Evolutionary conservation across 2,113 vertebrate genomes (phyloP).

Genomic region (Odontophorus gujanensis): DNA sequence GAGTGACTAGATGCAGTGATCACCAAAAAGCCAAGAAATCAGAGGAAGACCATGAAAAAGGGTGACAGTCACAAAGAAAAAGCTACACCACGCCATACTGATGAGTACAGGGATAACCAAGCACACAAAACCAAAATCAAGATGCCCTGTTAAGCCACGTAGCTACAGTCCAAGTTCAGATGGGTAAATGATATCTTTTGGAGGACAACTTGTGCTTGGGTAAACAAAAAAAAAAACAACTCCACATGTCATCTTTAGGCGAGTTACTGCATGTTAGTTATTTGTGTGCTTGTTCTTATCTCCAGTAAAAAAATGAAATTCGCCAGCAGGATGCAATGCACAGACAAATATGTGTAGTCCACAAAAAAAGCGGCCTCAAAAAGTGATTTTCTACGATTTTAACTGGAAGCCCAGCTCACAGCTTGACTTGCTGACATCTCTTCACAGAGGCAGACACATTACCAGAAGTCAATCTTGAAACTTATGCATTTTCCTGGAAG

Average conservation of each 20-base stretch:
- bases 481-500: background rate
- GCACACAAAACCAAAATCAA: background rate
- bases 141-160: background rate
- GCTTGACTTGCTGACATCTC: background rate
- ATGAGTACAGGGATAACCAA: background rate
- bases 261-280: background rate
- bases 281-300: background rate
- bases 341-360: background rate
- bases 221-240: background rate
- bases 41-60: background rate
- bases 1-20: background rate
- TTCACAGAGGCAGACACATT: background rate
- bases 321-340: background rate
- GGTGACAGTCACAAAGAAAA: background rate
- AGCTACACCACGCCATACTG: background rate
- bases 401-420: background rate
- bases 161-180: background rate
- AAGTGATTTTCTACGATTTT: background rate
- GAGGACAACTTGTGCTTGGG: background rate
- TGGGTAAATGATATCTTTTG: background rate
- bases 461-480: background rate
- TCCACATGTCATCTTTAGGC: background rate
- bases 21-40: background rate
- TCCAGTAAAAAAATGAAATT: background rate
- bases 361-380: background rate